Conservation (phyloP, 2,113 vertebrate species). For the Myotis brandtii region DNA sequence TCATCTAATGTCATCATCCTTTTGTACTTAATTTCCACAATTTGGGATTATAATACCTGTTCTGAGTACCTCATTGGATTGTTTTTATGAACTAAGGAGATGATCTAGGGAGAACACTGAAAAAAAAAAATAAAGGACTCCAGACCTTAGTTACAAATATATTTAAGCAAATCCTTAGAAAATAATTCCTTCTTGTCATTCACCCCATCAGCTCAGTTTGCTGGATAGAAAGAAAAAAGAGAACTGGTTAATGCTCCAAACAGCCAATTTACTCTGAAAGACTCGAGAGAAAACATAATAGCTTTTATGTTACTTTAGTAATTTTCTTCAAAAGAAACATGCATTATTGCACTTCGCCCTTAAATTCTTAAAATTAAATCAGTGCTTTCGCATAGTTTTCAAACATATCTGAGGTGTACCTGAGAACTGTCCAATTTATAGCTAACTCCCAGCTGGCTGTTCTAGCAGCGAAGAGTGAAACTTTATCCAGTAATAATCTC, state of each 20-base stretch:
- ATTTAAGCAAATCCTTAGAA: conserved; percentile 5
- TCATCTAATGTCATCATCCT: background rate
- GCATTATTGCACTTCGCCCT: conserved; percentile 25
- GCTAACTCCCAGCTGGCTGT: background rate
- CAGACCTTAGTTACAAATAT: background rate
- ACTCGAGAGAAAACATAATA: conserved; percentile 25
- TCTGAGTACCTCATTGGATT: background rate
- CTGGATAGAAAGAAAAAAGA: background rate
- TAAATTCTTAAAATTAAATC: conserved; percentile 44
- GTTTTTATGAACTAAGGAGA: background rate
- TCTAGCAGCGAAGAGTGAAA: background rate
- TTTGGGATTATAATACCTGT: background rate
- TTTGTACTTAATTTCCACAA: background rate
- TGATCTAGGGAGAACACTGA: background rate
- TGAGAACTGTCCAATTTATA: background rate
- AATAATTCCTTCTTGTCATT: conserved; percentile 42
- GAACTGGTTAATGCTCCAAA: conserved; percentile 26
- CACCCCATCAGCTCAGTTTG: background rate
- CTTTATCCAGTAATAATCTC: background rate
- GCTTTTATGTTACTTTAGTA: conserved; percentile 38
- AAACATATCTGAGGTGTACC: background rate
- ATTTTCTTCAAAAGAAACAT: conserved; percentile 54
- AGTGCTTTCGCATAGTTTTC: conserved; percentile 6
- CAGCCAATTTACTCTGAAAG: conserved; percentile 29
- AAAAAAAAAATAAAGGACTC: background rate